Evolutionary conservation across 2,113 vertebrate species (phyloP), one percentile per base, ranked within the genome.

Genomic region (Neogobius melanostomus): DNA sequence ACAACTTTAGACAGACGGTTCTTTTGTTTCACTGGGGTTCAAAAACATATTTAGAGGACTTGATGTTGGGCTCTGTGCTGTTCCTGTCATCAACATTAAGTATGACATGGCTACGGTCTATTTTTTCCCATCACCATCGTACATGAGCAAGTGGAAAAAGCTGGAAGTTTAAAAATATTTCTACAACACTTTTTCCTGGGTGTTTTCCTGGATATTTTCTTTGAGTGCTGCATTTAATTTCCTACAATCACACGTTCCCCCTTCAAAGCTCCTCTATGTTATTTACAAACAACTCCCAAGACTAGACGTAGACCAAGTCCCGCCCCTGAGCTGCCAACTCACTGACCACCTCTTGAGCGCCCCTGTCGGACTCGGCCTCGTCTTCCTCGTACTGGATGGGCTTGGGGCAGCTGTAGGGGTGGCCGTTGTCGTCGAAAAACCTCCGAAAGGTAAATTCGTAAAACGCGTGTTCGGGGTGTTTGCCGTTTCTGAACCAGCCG

Each of bases 381-480:
- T 94, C 94, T 68, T 91, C 94, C 71, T 97, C 96, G 17, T 96
- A 95, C 82, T 95, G 93, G 64, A 99, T 96, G 78, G 97, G 97
- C 69, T 98, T 98, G 77, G 97, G 97, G 81, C 95, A 97, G 93
- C 96, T 98, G 91, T 98, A 98, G 0, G 97, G 98, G 80, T 99
- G 96, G 14, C 98, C 97, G 80, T 99, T 98, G 87, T 98, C 96
- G 80, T 99, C 98, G 64, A 99, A 99, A 93, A 98, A 99, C 75
- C 98, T 95, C 43, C 98, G 94, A 90, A 99, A 99, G 65, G 97
- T 99, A 87, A 99, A 99, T 84, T 99, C 97, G 82, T 99, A 99
- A 83, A 99, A 99, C 77, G 97, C 98, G 75, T 99, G 97, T 57
- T 99, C 97, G 5, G 97, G 97, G 85, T 99, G 97, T 75, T 98